Conservation (phyloP, 2,888 invertebrate genomes). For the Calameuta idolon region DNA sequence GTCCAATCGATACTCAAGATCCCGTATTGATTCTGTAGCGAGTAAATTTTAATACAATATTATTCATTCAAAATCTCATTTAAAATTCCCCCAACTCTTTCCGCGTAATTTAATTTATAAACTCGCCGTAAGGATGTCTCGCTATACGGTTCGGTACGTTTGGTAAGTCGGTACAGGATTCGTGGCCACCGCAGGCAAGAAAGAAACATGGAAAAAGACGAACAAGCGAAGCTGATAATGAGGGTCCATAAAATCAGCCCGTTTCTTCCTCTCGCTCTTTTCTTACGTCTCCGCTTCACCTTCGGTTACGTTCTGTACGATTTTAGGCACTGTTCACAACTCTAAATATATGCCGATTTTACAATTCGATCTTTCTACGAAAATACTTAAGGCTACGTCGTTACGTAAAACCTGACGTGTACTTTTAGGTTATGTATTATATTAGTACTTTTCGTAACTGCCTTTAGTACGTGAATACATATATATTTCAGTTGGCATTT, state of each 20-base stretch:
- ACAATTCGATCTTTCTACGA: neutral
- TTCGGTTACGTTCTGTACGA: neutral
- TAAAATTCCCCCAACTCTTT: neutral
- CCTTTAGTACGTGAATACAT: neutral
- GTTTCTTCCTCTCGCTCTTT: conserved; percentile 30
- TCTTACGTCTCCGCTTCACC: neutral
- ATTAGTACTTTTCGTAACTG: neutral
- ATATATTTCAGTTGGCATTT: neutral
- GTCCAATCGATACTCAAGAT: neutral
- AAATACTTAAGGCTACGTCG: neutral
- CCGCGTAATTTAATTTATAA: neutral
- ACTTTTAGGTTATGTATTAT: neutral
- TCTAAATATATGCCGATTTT: neutral
- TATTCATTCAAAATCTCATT: neutral
- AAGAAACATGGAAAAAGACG: conserved; percentile 31
- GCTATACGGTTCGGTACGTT: neutral
- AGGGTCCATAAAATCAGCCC: conserved; percentile 40
- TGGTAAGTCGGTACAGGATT: neutral
- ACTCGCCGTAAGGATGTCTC: neutral
- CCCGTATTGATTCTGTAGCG: neutral
- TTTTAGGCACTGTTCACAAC: neutral
- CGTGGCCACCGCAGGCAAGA: conserved; percentile 17
- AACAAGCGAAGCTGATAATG: conserved; percentile 31
- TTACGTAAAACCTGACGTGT: neutral
- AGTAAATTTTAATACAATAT: neutral